Percentiles rank a stretch among this genome's conserved stretches.
These are phyloP conservation scores for Selenia dentaria DNA, from an alignment of 2,888 invertebrate species.

Conservation along the genomic window DNA sequence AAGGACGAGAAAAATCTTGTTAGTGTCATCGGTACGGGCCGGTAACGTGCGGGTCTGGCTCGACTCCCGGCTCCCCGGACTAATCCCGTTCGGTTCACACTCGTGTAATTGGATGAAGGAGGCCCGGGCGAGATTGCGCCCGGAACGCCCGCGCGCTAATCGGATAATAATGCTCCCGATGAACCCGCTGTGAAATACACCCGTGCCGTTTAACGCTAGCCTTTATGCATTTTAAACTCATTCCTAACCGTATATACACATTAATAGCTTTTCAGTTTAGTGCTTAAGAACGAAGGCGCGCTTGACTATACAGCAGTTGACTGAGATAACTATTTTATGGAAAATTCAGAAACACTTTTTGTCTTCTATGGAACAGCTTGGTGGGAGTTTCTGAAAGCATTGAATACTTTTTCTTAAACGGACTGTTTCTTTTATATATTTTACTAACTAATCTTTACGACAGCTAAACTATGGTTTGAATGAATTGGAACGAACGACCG, in stretches of 20 bases:
- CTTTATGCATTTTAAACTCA: conserved; percentile 28
- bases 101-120: conserved; percentile 80
- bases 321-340: background rate
- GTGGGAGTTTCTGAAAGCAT: too few species aligned
- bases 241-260: conserved; percentile 14
- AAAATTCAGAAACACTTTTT: background rate
- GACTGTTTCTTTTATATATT: too few species aligned
- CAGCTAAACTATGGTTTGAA: too few species aligned
- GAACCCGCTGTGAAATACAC: conserved; percentile 45
- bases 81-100: conserved; percentile 77
- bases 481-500: too few species aligned
- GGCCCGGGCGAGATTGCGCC: conserved; percentile 69
- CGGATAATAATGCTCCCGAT: conserved; percentile 72
- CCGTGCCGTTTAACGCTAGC: conserved; percentile 38
- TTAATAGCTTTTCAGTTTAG: conserved; percentile 14
- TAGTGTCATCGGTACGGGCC: conserved; percentile 47
- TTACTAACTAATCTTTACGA: too few species aligned
- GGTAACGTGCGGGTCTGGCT: conserved; percentile 42
- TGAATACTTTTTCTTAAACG: too few species aligned
- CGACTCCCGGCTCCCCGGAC: conserved; percentile 47
- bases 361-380: too few species aligned
- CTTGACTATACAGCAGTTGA: conserved; percentile 4
- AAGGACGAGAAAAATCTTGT: conserved; percentile 40
- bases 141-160: conserved; percentile 68
- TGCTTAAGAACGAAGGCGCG: conserved; percentile 1